These are phyloP conservation scores for Psilopsiagon aurifrons DNA, from an alignment of 2,113 vertebrate genomes.

Conservation along the genomic window DNA sequence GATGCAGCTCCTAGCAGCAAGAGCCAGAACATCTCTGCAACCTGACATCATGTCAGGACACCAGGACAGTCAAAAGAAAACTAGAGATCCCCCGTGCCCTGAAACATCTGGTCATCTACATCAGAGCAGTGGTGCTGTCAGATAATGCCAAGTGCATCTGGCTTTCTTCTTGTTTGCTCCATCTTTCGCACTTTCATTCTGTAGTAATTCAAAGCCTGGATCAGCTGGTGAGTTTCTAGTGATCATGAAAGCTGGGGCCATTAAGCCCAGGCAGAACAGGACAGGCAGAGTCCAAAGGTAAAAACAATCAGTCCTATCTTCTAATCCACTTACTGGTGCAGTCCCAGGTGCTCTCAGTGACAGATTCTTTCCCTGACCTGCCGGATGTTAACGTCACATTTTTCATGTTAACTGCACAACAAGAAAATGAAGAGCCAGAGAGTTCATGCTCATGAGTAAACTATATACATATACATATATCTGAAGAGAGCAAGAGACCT, in stretches of 20 bases:
- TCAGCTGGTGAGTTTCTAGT: not conserved
- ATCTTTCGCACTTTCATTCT: not conserved
- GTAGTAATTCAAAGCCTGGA: not conserved
- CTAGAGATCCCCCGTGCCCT: not conserved
- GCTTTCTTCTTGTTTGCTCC: not conserved
- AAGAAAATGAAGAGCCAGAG: not conserved
- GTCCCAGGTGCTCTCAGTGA: not conserved
- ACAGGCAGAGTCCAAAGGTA: not conserved
- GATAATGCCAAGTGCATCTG: not conserved
- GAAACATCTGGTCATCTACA: constrained; percentile 40
- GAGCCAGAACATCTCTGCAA: constrained; percentile 24
- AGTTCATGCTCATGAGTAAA: not conserved
- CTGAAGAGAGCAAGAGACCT: not conserved
- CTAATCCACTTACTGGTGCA: not conserved
- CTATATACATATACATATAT: not conserved
- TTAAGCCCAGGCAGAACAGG: not conserved
- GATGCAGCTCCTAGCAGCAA: constrained; percentile 43
- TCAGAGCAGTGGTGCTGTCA: not conserved
- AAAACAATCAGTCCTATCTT: not conserved
- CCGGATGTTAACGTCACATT: not conserved
- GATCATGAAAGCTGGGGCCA: not conserved
- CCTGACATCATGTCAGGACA: not conserved
- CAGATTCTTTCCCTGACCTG: not conserved
- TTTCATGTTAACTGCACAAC: not conserved
- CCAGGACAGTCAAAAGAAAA: not conserved